phyloP scores from a whole-genome alignment of 2,797 vertebrate genomes.

The Arremon brunneinucha region DNA sequence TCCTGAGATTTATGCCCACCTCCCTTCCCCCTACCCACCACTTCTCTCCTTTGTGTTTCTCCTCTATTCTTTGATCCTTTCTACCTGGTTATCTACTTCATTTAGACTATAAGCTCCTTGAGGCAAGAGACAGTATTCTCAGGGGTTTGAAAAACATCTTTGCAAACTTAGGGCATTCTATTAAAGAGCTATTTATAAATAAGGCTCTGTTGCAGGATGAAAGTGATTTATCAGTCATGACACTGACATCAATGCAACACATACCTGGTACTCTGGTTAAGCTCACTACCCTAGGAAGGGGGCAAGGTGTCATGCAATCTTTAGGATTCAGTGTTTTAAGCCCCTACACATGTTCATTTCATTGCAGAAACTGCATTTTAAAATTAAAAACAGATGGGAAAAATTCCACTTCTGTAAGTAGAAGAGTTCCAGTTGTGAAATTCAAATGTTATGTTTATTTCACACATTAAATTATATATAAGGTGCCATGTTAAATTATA shows the following conservation, averaged over 20 bases:
- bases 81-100: constrained; percentile 51
- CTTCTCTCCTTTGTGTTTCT: background rate
- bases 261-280: background rate
- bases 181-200: constrained; percentile 55
- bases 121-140: constrained; percentile 46
- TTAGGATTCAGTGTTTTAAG: background rate
- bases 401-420: background rate
- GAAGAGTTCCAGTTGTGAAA: constrained; percentile 56
- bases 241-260: background rate
- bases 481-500: constrained; percentile 64
- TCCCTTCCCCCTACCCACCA: background rate
- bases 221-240: constrained; percentile 11
- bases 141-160: constrained; percentile 34
- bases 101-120: constrained; percentile 31
- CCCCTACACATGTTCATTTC: background rate
- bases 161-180: constrained; percentile 31
- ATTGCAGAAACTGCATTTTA: background rate
- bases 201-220: constrained; percentile 4
- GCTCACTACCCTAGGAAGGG: background rate
- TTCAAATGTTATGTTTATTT: constrained; percentile 62
- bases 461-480: constrained; percentile 66
- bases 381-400: constrained; percentile 18
- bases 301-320: background rate
- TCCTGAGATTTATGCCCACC: background rate
- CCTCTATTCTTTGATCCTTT: constrained; percentile 27